Evolutionary conservation across 2,113 vertebrate genomes (phyloP), one percentile per base, ranked within the genome.

Genomic region (Fregetta grallaria): DNA sequence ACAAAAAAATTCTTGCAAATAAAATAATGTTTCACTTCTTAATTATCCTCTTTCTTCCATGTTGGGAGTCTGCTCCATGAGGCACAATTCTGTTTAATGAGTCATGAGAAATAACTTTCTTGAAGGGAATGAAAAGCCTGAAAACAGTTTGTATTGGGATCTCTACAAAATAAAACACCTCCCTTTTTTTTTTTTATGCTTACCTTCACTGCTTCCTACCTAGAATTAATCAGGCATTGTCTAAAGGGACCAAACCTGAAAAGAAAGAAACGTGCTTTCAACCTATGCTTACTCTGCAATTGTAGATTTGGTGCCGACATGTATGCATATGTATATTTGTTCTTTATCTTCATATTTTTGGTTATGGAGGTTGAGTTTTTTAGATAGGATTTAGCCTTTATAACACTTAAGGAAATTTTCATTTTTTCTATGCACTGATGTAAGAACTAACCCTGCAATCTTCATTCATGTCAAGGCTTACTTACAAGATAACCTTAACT

Each of bases 131-230:
- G 22, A 61, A 72, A 91, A 80, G 49, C 79, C 58, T 10, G 13
- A 34, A 63, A 81, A 19, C 19, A 56, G 45, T 74, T 82, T 68
- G 15, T 55, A 9, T 32, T 70, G 23, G 15, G 20, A 52, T n/a
- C 10, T 56, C 40, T 36, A 45, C 34, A 92, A 92, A 89, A 45
- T n/a, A 75, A 81, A 71, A 71, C 38, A 9, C 8, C 14, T 75
- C 26, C 42, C n/a, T 42, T 11, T 3, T 1, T 18, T 61, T 55
- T 73, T 73, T 52, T 67, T 10, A 21, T 45, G 34, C 84, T 91
- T 98, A 99, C 98, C 98, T 99, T 98, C 56, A 98, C 98, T 70
- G 98, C 98, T 97, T 98, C 98, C 98, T 99, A 99, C 96, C 98
- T 99, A 62, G 98, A 98, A 97, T 99, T 99, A 55, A 97, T 91